These are phyloP conservation scores for Centropristis striata DNA, from an alignment of 2,113 vertebrate species.

Conservation along the genomic window DNA sequence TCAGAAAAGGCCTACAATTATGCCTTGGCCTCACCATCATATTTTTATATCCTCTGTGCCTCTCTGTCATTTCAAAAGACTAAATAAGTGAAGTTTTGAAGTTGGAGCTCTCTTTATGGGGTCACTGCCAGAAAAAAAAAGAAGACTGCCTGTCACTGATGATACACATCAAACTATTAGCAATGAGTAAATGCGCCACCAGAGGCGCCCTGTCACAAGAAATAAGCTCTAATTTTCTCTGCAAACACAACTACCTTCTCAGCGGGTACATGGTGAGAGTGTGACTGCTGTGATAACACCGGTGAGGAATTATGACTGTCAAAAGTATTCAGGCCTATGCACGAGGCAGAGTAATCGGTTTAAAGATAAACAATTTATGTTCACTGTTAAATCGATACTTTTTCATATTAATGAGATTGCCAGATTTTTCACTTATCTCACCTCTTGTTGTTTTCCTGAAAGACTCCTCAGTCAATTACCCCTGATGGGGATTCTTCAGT, in stretches of 20 bases:
- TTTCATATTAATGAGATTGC: slow-evolving; percentile 73
- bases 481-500: slow-evolving; percentile 64
- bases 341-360: slow-evolving; percentile 2
- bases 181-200: slow-evolving; percentile 71
- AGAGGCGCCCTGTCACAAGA: slow-evolving; percentile 81
- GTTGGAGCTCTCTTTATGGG: slow-evolving; percentile 26
- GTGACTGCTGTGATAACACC: slow-evolving; percentile 41
- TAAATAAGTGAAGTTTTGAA: slow-evolving; percentile 30
- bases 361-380: slow-evolving; percentile 44
- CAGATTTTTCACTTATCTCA: slow-evolving; percentile 77
- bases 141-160: slow-evolving; percentile 49
- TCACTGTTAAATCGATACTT: slow-evolving; percentile 66
- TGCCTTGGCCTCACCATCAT: slow-evolving; percentile 60
- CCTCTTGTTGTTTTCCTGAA: slow-evolving; percentile 62
- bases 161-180: slow-evolving; percentile 63
- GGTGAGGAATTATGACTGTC: slow-evolving; percentile 27
- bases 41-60: slow-evolving; percentile 51
- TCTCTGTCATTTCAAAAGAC: slow-evolving; percentile 37
- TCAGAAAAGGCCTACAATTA: slow-evolving; percentile 79
- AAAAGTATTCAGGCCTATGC: not conserved
- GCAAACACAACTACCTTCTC: slow-evolving; percentile 51
- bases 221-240: slow-evolving; percentile 65
- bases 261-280: slow-evolving; percentile 1
- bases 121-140: slow-evolving; percentile 26
- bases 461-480: slow-evolving; percentile 63